A percentile compares a stretch with the other conserved stretches of the same genome.
phyloP scores from a whole-genome alignment of 2,888 invertebrate genomes.

The Hololepta plana region DNA sequence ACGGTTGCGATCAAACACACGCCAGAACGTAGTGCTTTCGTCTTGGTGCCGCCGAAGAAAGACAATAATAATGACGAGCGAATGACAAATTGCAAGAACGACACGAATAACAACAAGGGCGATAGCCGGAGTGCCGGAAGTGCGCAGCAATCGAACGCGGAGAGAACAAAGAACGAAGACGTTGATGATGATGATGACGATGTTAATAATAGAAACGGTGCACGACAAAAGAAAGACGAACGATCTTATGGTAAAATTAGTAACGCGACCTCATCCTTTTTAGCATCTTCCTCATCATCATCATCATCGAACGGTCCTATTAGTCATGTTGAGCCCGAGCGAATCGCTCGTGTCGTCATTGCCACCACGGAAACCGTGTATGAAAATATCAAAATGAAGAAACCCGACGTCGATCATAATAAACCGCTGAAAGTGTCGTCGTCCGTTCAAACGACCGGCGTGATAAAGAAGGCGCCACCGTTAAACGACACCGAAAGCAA shows the following conservation, averaged over 20 bases:
- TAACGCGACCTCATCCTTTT: too few species aligned
- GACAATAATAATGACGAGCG: conserved; percentile 11
- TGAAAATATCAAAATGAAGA: conserved; percentile 28
- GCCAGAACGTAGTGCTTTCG: too few species aligned
- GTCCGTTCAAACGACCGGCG: conserved; percentile 36
- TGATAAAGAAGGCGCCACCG: conserved; percentile 25
- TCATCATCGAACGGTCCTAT: too few species aligned
- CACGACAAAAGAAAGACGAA: too few species aligned
- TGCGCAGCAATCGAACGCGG: background rate
- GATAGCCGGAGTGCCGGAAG: background rate
- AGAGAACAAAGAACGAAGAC: background rate
- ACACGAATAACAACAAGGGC: background rate
- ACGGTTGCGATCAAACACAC: conserved; percentile 7
- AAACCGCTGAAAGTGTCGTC: conserved; percentile 35
- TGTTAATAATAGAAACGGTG: too few species aligned
- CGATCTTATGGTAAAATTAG: too few species aligned
- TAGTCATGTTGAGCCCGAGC: too few species aligned
- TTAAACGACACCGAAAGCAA: conserved; percentile 5
- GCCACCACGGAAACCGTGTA: conserved; percentile 25
- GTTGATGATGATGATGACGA: too few species aligned
- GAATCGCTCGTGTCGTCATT: too few species aligned
- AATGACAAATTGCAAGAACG: conserved; percentile 12
- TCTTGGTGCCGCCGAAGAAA: conserved; percentile 2
- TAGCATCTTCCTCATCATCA: too few species aligned
- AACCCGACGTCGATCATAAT: conserved; percentile 14